Conservation (phyloP, 2,888 invertebrate species). For the Temnothorax ravouxi region DNA sequence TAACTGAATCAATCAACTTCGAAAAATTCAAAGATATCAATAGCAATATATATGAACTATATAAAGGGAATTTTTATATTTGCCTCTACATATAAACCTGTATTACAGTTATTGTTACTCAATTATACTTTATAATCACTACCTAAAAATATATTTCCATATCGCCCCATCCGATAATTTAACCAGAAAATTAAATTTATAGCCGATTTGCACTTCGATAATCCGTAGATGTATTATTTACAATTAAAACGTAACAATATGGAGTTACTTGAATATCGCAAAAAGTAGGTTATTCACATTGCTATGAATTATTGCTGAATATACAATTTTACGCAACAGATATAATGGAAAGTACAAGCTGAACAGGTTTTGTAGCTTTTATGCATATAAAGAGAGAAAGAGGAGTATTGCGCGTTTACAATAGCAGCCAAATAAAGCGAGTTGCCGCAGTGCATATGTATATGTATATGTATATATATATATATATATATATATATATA, state of each 20-base stretch:
- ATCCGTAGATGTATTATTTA: constrained; percentile 15
- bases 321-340: constrained; percentile 63
- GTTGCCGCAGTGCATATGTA: constrained; percentile 60
- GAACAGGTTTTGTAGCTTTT: constrained; percentile 40
- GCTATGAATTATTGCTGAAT: constrained; percentile 61
- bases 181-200: constrained; percentile 19
- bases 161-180: neutral
- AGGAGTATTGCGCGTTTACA: constrained; percentile 55
- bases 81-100: neutral
- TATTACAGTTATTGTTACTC: neutral
- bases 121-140: neutral
- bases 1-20: neutral
- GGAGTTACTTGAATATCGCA: constrained; percentile 22
- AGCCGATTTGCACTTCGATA: constrained; percentile 10
- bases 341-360: constrained; percentile 61
- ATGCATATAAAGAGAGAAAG: constrained; percentile 54
- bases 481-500: neutral
- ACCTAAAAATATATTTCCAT: neutral
- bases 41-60: neutral
- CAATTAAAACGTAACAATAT: constrained; percentile 19
- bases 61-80: neutral
- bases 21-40: neutral
- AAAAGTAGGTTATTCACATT: constrained; percentile 20
- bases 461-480: no score
- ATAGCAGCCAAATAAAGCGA: constrained; percentile 61